Conservation (phyloP, 2,888 invertebrate species). For the Apamea anceps region DNA sequence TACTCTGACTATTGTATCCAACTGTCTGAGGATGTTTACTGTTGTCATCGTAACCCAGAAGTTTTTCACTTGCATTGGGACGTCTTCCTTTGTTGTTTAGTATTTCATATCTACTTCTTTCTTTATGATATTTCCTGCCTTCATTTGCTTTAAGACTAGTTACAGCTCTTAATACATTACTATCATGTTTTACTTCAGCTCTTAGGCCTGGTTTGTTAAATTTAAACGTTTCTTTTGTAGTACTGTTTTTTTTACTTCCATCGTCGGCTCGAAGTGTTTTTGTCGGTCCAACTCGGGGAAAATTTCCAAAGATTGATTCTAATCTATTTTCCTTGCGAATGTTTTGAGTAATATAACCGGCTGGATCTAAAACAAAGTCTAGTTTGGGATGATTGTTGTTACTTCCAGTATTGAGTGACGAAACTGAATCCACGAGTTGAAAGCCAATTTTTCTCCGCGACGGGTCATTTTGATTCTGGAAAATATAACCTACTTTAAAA, state of each 20-base stretch:
- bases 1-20: not conserved
- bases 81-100: not conserved
- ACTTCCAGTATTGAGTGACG: not conserved
- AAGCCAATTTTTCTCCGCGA: constrained; percentile 1
- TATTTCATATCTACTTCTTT: constrained; percentile 1
- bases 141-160: not conserved
- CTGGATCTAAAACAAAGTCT: constrained; percentile 17
- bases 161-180: not conserved
- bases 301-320: not conserved
- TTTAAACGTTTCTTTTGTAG: not conserved
- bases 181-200: not conserved
- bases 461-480: constrained; percentile 46
- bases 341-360: not conserved
- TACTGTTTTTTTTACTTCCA: not conserved
- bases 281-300: not conserved
- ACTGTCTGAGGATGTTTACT: not conserved
- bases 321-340: not conserved
- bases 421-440: constrained; percentile 10
- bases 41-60: not conserved
- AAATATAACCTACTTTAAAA: constrained; percentile 49
- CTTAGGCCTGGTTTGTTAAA: not conserved
- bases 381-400: not conserved
- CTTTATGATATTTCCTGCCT: not conserved
- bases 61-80: not conserved
- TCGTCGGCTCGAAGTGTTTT: not conserved